phyloP scores from a whole-genome alignment of 1,140 invertebrate genomes.

The Penaeus indicus region DNA sequence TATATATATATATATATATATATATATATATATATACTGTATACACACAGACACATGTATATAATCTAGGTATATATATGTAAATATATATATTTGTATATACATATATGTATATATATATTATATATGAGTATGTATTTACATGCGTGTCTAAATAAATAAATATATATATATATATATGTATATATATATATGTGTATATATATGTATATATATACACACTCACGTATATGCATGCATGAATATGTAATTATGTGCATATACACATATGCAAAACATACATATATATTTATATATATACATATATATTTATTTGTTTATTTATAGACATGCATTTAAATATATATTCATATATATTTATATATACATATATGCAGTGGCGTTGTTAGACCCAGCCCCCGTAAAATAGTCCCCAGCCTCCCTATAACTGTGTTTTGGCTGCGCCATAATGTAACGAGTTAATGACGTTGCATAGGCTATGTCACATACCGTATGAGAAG shows the following conservation, averaged over 20 bases:
- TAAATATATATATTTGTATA: slow-evolving; percentile 5
- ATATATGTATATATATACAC: no score
- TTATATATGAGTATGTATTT: background rate
- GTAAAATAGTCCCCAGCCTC: no score
- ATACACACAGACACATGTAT: background rate
- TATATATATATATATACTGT: background rate
- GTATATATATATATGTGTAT: no score
- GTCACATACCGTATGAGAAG: no score
- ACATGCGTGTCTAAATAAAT: background rate
- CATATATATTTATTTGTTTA: background rate
- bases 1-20: slow-evolving; percentile 10
- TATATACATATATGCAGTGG: background rate
- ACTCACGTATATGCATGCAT: background rate
- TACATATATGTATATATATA: slow-evolving; percentile 11
- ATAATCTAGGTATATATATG: background rate
- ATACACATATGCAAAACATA: background rate
- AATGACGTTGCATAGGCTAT: no score
- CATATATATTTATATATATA: background rate
- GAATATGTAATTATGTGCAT: background rate
- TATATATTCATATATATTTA: slow-evolving; percentile 5
- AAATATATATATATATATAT: no score
- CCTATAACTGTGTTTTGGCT: no score
- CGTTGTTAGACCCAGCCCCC: background rate
- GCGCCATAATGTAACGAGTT: no score
- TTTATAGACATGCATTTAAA: background rate